phyloP scores from a whole-genome alignment of 1,140 invertebrate species.

The Leptinotarsa undecemlineata region DNA sequence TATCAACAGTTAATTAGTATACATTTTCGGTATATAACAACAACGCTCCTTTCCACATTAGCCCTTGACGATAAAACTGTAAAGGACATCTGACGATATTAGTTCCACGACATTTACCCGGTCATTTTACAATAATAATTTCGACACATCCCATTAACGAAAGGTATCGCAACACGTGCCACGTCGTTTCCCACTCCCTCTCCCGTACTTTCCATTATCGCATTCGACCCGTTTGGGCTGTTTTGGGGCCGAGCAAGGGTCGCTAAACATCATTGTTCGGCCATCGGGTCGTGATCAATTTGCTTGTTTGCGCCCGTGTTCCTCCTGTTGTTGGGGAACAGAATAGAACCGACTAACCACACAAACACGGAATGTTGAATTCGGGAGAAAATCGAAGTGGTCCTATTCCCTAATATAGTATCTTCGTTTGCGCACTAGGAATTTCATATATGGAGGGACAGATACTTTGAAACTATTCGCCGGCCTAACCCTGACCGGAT shows the following conservation, averaged over 20 bases:
- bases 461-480: neutral
- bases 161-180: constrained; percentile 7
- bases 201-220: neutral
- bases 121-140: neutral
- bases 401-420: neutral
- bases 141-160: constrained; percentile 7
- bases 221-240: neutral
- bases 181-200: neutral
- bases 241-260: constrained; percentile 4
- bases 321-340: neutral
- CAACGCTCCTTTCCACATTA: no score
- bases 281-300: constrained; percentile 5
- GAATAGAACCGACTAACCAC: neutral
- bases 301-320: constrained; percentile 2
- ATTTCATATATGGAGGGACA: neutral
- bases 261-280: constrained; percentile 7
- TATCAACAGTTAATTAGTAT: no score
- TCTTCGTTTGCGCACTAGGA: neutral
- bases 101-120: neutral
- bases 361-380: neutral
- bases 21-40: no score
- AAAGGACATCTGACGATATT: neutral
- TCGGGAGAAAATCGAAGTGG: neutral
- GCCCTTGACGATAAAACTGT: neutral
- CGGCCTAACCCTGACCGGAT: neutral